Conservation (phyloP, 2,113 vertebrate genomes). For the Azemiops feae region DNA sequence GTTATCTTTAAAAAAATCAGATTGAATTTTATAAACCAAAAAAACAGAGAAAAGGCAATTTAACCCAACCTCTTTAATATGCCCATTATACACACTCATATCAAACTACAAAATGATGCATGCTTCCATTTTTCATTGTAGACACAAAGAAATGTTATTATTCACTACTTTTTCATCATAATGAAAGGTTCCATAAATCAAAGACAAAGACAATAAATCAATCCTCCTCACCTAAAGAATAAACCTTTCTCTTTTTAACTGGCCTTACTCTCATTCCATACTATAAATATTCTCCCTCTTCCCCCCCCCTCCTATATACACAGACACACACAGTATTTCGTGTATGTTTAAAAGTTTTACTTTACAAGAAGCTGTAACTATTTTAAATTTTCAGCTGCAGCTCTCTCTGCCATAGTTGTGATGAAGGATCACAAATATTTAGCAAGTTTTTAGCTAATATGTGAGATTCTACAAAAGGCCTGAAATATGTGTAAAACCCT, state of each 20-base stretch:
- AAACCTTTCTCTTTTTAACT: constrained; percentile 30
- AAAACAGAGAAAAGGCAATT: neutral
- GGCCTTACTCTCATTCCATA: constrained; percentile 16
- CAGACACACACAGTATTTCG: neutral
- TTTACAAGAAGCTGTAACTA: neutral
- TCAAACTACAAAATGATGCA: constrained; percentile 15
- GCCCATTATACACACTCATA: neutral
- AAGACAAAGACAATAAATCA: constrained; percentile 41
- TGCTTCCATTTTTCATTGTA: constrained; percentile 1
- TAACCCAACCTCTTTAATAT: constrained; percentile 16
- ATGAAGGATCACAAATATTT: neutral
- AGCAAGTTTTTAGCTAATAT: neutral
- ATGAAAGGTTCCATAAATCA: constrained; percentile 25
- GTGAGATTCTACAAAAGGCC: neutral
- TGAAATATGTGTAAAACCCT: neutral
- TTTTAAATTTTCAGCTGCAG: neutral
- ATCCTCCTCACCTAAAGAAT: constrained; percentile 26
- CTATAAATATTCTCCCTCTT: neutral
- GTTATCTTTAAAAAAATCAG: neutral
- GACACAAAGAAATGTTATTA: constrained; percentile 1
- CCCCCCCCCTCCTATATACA: neutral
- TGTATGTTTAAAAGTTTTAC: neutral
- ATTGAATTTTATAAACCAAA: constrained; percentile 41
- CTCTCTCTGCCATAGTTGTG: neutral
- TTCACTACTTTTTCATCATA: constrained; percentile 37